These are phyloP conservation scores for Battus philenor DNA, from an alignment of 1,140 invertebrate genomes.

Conservation along the genomic window DNA sequence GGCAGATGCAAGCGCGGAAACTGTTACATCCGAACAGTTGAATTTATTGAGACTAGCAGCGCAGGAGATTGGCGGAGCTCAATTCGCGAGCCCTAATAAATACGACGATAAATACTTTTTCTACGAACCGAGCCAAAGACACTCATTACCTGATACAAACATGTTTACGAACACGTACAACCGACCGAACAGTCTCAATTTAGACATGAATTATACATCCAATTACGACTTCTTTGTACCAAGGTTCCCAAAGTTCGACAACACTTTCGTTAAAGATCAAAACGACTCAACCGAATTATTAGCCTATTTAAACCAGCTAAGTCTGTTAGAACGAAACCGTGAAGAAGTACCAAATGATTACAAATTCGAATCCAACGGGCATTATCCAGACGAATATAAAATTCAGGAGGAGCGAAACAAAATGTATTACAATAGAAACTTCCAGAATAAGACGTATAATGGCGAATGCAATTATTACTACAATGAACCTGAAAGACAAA, in stretches of 20 bases:
- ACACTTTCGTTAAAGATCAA: conserved; percentile 42
- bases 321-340: conserved; percentile 36
- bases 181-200: conserved; percentile 57
- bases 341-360: conserved; percentile 48
- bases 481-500: conserved; percentile 40
- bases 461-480: conserved; percentile 43
- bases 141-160: conserved; percentile 48
- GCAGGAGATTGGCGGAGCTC: conserved; percentile 66
- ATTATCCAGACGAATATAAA: conserved; percentile 52
- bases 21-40: conserved; percentile 59
- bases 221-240: conserved; percentile 47
- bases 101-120: conserved; percentile 62
- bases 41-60: conserved; percentile 66
- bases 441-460: conserved; percentile 42
- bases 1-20: conserved; percentile 30
- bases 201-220: conserved; percentile 50
- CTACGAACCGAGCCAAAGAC: conserved; percentile 68
- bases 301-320: conserved; percentile 55
- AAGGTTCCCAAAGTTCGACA: conserved; percentile 52
- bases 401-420: conserved; percentile 53
- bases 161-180: conserved; percentile 55
- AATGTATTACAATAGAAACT: conserved; percentile 48
- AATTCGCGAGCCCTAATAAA: conserved; percentile 55
- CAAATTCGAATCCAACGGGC: conserved; percentile 49
- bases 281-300: conserved; percentile 45